Conservation (phyloP, 2,888 invertebrate species). For the Rapana venosa region DNA sequence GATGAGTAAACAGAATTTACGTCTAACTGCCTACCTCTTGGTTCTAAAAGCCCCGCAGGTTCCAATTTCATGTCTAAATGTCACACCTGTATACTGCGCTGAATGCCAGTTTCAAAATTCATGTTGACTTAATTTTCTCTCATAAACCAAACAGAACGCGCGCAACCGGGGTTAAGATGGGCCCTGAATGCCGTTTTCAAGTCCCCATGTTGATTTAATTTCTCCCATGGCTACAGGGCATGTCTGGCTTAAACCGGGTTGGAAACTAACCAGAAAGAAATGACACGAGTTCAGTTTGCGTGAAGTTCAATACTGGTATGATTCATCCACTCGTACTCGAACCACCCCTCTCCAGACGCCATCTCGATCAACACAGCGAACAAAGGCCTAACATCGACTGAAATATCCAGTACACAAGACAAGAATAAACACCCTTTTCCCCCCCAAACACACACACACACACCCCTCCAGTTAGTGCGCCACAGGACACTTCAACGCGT, state of each 20-base stretch:
- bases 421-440: neutral
- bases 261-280: neutral
- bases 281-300: neutral
- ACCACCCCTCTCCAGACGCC: neutral
- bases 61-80: neutral
- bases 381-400: neutral
- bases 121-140: conserved; percentile 9
- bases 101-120: neutral
- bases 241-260: neutral
- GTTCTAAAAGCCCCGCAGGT: neutral
- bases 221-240: neutral
- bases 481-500: neutral
- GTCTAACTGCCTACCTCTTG: neutral
- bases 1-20: neutral
- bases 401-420: neutral
- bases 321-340: neutral
- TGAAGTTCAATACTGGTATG: neutral
- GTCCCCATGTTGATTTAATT: neutral
- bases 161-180: neutral
- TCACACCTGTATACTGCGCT: neutral
- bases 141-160: neutral
- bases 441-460: too few species aligned
- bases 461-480: neutral
- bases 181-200: neutral
- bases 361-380: neutral